These are phyloP conservation scores for Carposina sasakii DNA, from an alignment of 1,140 invertebrate species.

Conservation along the genomic window DNA sequence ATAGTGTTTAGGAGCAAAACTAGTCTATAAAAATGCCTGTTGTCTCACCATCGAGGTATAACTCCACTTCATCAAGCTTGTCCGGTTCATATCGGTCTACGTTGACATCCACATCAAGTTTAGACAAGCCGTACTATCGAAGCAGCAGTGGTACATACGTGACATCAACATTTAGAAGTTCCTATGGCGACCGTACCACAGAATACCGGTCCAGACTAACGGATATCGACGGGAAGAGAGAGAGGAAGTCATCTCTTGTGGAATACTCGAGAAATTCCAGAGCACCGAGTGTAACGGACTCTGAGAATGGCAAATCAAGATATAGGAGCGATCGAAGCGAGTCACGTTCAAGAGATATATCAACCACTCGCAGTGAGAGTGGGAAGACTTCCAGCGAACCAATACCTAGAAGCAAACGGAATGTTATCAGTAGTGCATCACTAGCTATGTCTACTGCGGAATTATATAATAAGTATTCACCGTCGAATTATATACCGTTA, in stretches of 20 bases:
- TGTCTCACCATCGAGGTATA: conserved; percentile 71
- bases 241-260: conserved; percentile 58
- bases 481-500: conserved; percentile 75
- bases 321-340: conserved; percentile 57
- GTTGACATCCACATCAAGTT: conserved; percentile 55
- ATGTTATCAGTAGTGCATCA: conserved; percentile 39
- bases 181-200: conserved; percentile 64
- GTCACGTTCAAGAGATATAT: conserved; percentile 54
- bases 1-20: conserved; percentile 6
- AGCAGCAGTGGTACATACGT: conserved; percentile 61
- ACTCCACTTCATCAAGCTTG: conserved; percentile 47
- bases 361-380: conserved; percentile 61
- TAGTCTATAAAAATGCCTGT: conserved; percentile 70
- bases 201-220: conserved; percentile 60
- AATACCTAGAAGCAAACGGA: conserved; percentile 39
- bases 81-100: conserved; percentile 71
- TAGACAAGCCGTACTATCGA: conserved; percentile 71
- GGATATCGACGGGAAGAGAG: conserved; percentile 56
- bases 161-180: conserved; percentile 52
- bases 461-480: conserved; percentile 76
- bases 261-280: conserved; percentile 55
- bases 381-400: conserved; percentile 41
- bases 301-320: conserved; percentile 58
- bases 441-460: conserved; percentile 72
- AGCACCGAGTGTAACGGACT: conserved; percentile 63